Base-by-base conservation (phyloP, 2,888 invertebrate species). In the Parnassius smintheus region DNA sequence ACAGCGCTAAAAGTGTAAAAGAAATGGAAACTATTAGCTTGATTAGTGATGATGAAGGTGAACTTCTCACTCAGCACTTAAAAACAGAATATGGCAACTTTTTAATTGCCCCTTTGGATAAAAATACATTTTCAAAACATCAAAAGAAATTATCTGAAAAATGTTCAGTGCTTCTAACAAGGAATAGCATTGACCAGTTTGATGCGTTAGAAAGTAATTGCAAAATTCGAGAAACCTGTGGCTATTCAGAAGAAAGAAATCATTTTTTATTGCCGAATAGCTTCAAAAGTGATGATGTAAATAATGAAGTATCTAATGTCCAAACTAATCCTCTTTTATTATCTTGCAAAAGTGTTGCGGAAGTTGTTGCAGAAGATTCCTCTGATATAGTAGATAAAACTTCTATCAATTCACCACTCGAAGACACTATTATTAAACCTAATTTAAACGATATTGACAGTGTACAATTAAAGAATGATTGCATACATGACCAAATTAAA, bases 31-130 rank as follows among this genome's bases (percentile, higher is more conserved):
- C 84, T 45, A 84, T 91, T 49, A 75, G 85, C 73, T 78, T 91
- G 63, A 72, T 90, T 9, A 91, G 89, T 66, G 91, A 91, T 52
- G 90, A 91, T 8, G 91, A 91, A 65, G 83, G 85, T 11, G 68
- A 68, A 35, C 4, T 4, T 48, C 4, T 35, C 42, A 48, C 65
- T 22, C 56, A 48, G 9, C 66, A 42, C 61, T 81, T 82, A 59
- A 70, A 71, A 56, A 89, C 88, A 1, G 81, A 88, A 71, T 85
- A 75, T 71, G 89, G 88, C n/a, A 76, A 72, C 49, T 85, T 73
- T 70, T 76, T 74, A 56, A 67, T 83, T 13, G 66, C 69, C 49
- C 51, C 62, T 2, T 70, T 81, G 25, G 68, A 80, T 44, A 68
- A 67, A 59, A 68, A 73, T 44, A 52, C 70, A 49, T 74, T 81